phyloP scores from a whole-genome alignment of 1,140 invertebrate genomes.

The Trachymyrmex septentrionalis region DNA sequence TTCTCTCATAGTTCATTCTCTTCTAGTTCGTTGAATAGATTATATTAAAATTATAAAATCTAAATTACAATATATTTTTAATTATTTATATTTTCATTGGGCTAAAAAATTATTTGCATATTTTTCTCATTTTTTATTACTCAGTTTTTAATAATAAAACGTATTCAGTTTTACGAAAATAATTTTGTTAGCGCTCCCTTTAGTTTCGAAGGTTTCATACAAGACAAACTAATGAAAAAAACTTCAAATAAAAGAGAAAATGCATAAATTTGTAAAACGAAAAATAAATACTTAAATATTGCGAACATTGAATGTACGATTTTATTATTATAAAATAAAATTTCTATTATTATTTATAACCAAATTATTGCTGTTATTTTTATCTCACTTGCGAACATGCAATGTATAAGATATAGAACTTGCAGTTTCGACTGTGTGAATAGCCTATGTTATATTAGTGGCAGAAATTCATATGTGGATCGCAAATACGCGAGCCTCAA shows the following conservation, averaged over 20 bases:
- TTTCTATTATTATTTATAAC: not conserved
- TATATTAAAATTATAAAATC: constrained; percentile 8
- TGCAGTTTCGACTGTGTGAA: not conserved
- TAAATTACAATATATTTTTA: not conserved
- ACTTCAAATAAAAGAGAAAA: not conserved
- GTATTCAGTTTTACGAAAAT: not conserved
- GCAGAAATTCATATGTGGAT: constrained; percentile 24
- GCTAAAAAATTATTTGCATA: not conserved
- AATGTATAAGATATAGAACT: not conserved
- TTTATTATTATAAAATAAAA: not conserved
- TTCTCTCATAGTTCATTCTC: not conserved
- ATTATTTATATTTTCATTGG: not conserved
- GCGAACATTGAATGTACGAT: not conserved
- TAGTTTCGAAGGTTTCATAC: not conserved
- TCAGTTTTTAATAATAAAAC: constrained; percentile 4
- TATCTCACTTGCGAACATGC: not conserved
- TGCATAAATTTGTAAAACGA: not conserved
- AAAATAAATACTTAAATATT: not conserved
- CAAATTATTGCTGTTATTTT: not conserved
- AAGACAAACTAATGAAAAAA: not conserved
- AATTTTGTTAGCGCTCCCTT: not conserved
- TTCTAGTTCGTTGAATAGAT: not conserved
- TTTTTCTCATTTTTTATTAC: not conserved
- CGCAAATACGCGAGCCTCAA: constrained; percentile 30
- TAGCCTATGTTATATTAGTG: not conserved